phyloP scores from a whole-genome alignment of 2,797 vertebrate species.

The Eleutherodactylus coqui region DNA sequence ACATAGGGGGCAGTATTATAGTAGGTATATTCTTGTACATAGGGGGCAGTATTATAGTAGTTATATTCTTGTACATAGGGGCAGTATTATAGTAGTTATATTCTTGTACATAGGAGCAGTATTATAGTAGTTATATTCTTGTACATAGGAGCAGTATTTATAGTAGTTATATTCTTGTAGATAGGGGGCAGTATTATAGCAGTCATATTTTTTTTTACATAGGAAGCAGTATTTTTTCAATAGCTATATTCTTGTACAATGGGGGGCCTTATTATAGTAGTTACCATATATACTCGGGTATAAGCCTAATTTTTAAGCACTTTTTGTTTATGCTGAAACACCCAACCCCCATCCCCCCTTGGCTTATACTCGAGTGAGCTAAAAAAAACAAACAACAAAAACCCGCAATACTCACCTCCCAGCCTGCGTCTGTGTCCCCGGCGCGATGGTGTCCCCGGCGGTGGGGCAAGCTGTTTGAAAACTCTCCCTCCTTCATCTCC shows the following conservation, averaged over 20 bases:
- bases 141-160: conserved; percentile 1
- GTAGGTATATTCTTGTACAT: not conserved
- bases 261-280: not conserved
- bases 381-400: too few relatives aligned
- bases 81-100: conserved; percentile 14
- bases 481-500: too few relatives aligned
- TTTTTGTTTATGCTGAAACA: too few relatives aligned
- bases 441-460: too few relatives aligned
- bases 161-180: not conserved
- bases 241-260: not conserved
- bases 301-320: too few relatives aligned
- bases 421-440: too few relatives aligned
- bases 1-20: not conserved
- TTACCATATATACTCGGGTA: not conserved
- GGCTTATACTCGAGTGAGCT: too few relatives aligned
- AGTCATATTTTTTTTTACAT: not conserved
- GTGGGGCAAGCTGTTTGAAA: too few relatives aligned
- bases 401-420: too few relatives aligned
- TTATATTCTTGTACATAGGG: not conserved
- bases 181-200: not conserved
- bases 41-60: conserved; percentile 2
- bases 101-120: conserved; percentile 16
- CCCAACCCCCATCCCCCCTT: too few relatives aligned
- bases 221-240: not conserved
- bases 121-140: conserved; percentile 7